phyloP scores from a whole-genome alignment of 1,140 invertebrate species.

The Cherax quadricarinatus region DNA sequence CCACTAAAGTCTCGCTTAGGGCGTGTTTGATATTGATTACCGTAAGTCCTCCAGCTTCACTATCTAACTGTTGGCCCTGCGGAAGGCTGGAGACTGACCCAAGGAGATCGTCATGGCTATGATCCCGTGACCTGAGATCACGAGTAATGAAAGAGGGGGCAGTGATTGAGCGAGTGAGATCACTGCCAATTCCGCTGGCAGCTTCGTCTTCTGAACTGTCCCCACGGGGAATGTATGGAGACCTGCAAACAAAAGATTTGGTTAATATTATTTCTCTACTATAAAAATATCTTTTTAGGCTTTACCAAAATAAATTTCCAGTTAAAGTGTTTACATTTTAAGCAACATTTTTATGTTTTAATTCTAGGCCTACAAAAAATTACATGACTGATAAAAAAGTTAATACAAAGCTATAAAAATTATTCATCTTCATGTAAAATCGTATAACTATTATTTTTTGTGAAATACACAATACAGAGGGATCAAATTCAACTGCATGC shows the following conservation, averaged over 20 bases:
- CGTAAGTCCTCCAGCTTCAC: conserved; percentile 21
- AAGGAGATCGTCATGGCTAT: conserved; percentile 72
- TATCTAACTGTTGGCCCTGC: conserved; percentile 12
- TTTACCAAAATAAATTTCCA: too few relatives aligned
- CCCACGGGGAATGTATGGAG: conserved; percentile 74
- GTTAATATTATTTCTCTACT: neutral
- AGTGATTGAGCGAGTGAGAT: conserved; percentile 57
- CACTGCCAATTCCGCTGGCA: conserved; percentile 7
- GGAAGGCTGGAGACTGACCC: conserved; percentile 36
- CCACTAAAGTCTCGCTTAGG: conserved; percentile 45
- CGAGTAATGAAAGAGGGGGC: conserved; percentile 65
- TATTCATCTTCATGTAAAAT: too few relatives aligned
- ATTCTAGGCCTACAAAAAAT: too few relatives aligned
- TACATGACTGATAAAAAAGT: too few relatives aligned
- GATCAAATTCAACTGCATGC: too few relatives aligned
- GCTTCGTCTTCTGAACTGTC: conserved; percentile 69
- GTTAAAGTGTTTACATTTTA: too few relatives aligned
- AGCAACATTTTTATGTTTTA: too few relatives aligned
- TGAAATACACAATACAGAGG: too few relatives aligned
- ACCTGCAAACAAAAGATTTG: conserved; percentile 70
- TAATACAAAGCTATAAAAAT: too few relatives aligned
- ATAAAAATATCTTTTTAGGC: too few relatives aligned
- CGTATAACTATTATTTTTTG: too few relatives aligned
- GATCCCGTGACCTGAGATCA: conserved; percentile 59
- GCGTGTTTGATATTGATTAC: conserved; percentile 64